phyloP scores from a whole-genome alignment of 2,113 vertebrate species.

The Pithys albifrons region DNA sequence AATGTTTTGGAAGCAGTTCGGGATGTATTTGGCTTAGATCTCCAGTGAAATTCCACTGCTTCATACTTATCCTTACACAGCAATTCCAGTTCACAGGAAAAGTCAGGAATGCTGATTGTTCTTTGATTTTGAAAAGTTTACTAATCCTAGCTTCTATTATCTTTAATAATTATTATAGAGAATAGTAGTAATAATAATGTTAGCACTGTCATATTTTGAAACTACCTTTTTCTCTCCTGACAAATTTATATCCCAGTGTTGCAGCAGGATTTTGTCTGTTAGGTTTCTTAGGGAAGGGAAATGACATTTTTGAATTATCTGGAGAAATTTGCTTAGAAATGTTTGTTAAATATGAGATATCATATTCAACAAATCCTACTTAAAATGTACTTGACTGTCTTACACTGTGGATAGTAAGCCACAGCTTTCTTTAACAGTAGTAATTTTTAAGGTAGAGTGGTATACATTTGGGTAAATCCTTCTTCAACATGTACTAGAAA shows the following conservation, averaged over 20 bases:
- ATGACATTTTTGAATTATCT: not conserved
- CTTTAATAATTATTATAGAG: not conserved
- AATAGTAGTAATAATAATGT: not conserved
- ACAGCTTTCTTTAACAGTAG: not conserved
- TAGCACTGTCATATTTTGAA: not conserved
- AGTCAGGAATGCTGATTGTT: not conserved
- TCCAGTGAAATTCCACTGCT: not conserved
- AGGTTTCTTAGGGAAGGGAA: not conserved
- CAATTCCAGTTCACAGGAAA: not conserved
- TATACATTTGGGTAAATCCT: rapidly evolving
- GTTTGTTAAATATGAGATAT: not conserved
- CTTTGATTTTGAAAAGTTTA: not conserved
- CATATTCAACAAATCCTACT: not conserved
- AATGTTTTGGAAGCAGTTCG: not conserved
- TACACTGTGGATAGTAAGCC: not conserved
- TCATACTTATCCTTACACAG: not conserved
- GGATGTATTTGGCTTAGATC: not conserved
- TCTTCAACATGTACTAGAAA: not conserved
- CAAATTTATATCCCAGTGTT: not conserved
- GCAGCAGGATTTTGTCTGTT: not conserved
- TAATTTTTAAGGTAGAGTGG: not conserved
- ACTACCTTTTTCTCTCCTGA: not conserved
- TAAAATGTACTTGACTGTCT: not conserved
- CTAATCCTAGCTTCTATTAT: not conserved
- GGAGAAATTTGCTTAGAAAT: not conserved